Evolutionary conservation across 2,113 vertebrate species (phyloP), one percentile per base, ranked within the genome.

Genomic region (Anoplopoma fimbria): DNA sequence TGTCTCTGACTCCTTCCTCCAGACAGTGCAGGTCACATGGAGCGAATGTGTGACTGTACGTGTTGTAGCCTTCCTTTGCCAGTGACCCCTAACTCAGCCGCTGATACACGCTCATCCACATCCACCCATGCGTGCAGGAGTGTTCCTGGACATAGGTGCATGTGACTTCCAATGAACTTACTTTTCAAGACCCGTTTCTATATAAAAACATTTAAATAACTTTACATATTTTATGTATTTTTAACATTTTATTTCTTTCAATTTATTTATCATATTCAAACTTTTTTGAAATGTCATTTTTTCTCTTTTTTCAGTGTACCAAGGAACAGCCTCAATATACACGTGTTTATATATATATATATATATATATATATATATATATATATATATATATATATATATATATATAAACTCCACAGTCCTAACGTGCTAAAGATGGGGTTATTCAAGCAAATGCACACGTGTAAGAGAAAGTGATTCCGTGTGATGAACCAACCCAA

Each of bases 21-120:
- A 83, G 83, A 84, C 84, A 77, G 33, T 25, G 69, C 57, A 80
- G 78, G 77, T 88, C 93, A 93, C 89, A 86, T 89, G 89, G 77
- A 76, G 84, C 4, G 15, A 75, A 62, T 58, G 90, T 92, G 92
- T 92, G 91, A 91, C 88, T 79, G 77, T 49, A 81, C 5, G n/a
- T 21, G 42, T 36, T 23, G 42, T 70, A 21, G 58, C 49, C 53
- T 69, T 65, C 6, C 21, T 75, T 19, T 55, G 53, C 31, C 64
- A 4, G 27, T 34, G 40, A 68, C 61, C 62, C 65, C 72, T 29
- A 33, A 34, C 19, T 67, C 40, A 70, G 51, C 78, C 0, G 36
- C 51, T 64, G 49, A 70, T 23, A 34, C 29, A 25, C n/a, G 10
- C 40, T n/a, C 45, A 57, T 64, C 36, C 33, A 19, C 42, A 71